Conservation (phyloP, 2,888 invertebrate genomes). For the Ichneumon xanthorius region DNA sequence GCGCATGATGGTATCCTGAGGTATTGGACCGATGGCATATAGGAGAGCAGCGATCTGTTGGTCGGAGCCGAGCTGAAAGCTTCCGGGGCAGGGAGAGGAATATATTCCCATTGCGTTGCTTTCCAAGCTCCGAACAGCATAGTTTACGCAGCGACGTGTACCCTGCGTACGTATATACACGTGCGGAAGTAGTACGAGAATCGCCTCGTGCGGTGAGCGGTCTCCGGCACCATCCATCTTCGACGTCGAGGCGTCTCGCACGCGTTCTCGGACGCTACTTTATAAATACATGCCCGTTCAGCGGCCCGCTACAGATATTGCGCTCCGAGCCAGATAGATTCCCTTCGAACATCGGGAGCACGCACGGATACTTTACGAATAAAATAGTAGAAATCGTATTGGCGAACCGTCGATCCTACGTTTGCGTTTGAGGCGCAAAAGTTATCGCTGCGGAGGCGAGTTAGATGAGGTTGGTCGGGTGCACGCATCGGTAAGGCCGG, state of each 20-base stretch:
- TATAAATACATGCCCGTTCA: slow-evolving; percentile 31
- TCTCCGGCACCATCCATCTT: slow-evolving; percentile 65
- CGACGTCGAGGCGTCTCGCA: slow-evolving; percentile 64
- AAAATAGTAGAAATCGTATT: slow-evolving; percentile 43
- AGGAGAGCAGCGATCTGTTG: slow-evolving; percentile 23
- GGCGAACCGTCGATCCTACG: slow-evolving; percentile 20
- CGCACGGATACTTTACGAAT: slow-evolving; percentile 26
- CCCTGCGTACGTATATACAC: slow-evolving; percentile 36
- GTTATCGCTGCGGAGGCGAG: slow-evolving; percentile 27
- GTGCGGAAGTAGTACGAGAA: slow-evolving; percentile 65
- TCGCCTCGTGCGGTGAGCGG: slow-evolving; percentile 67
- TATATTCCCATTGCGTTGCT: slow-evolving; percentile 40
- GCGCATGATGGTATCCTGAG: background rate
- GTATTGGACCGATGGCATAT: slow-evolving; percentile 8
- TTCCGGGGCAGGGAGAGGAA: slow-evolving; percentile 58
- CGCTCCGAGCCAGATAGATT: slow-evolving; percentile 44
- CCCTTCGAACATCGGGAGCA: slow-evolving; percentile 54
- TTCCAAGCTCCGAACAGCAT: slow-evolving; percentile 52
- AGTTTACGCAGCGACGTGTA: slow-evolving; percentile 35
- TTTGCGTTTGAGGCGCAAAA: slow-evolving; percentile 39
- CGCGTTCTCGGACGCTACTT: slow-evolving; percentile 62
- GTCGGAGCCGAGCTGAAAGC: slow-evolving; percentile 50
- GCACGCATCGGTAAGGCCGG: background rate
- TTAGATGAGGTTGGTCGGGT: slow-evolving; percentile 10
- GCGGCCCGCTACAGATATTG: slow-evolving; percentile 45